These are phyloP conservation scores for Leptatherina wallacei DNA, from an alignment of 2,797 vertebrate genomes.

Conservation along the genomic window DNA sequence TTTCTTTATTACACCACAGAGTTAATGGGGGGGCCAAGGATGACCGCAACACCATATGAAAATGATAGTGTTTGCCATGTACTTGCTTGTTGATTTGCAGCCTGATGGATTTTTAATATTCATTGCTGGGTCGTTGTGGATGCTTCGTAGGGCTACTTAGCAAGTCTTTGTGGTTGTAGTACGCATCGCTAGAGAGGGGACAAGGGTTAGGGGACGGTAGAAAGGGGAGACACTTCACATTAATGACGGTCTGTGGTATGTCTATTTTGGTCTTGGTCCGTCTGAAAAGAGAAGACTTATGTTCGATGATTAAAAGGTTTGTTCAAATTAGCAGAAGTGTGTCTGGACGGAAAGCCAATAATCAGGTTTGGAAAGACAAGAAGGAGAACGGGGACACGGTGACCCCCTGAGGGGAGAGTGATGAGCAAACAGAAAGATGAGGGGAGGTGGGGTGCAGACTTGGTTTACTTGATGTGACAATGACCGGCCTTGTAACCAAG, in stretches of 20 bases:
- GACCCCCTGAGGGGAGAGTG: conserved; percentile 46
- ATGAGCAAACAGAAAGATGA: conserved; percentile 33
- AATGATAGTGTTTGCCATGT: conserved; percentile 76
- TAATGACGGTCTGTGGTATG: conserved; percentile 67
- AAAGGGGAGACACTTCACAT: conserved; percentile 58
- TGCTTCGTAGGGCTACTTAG: conserved; percentile 62
- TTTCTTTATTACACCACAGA: conserved; percentile 64
- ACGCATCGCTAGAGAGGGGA: conserved; percentile 43
- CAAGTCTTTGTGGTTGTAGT: conserved; percentile 29
- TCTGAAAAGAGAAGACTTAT: conserved; percentile 56
- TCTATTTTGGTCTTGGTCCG: conserved; percentile 44
- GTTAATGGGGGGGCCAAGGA: conserved; percentile 71
- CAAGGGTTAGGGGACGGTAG: conserved; percentile 40
- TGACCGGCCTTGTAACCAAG: conserved; percentile 32
- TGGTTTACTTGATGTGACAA: conserved; percentile 54
- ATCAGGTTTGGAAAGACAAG: conserved; percentile 75
- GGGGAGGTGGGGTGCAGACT: conserved; percentile 33
- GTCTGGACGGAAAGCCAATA: conserved; percentile 73
- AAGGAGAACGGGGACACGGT: conserved; percentile 62
- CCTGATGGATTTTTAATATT: conserved; percentile 81
- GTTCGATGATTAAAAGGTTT: conserved; percentile 70
- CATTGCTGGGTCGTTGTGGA: conserved; percentile 67
- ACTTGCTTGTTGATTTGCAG: conserved; percentile 71
- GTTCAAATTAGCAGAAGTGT: conserved; percentile 79
- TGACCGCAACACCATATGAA: conserved; percentile 74